Evolutionary conservation across 1,140 invertebrate species (phyloP).

Genomic region (Drosophila arawakana): DNA sequence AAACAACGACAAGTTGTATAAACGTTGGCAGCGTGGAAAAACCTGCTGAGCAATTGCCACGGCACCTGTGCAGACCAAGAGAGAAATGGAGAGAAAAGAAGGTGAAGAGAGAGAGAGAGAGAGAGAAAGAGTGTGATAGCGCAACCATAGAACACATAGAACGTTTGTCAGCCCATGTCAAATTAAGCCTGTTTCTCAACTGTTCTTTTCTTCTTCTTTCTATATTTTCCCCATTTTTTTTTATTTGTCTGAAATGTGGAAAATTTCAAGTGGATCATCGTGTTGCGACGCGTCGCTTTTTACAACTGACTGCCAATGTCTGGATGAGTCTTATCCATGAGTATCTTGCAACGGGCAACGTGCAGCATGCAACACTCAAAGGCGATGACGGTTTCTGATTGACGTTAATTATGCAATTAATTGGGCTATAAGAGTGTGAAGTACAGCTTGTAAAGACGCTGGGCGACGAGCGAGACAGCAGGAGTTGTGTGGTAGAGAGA

Average conservation of each 20-base stretch:
- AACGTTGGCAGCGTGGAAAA: constrained; percentile 48
- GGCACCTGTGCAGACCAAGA: constrained; percentile 51
- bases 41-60: constrained; percentile 70
- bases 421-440: constrained; percentile 53
- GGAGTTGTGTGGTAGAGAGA: neutral
- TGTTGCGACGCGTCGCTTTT: constrained; percentile 29
- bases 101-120: neutral
- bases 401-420: constrained; percentile 74
- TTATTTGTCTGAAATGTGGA: constrained; percentile 28
- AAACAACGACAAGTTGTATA: constrained; percentile 49
- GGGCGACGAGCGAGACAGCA: neutral
- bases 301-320: constrained; percentile 10
- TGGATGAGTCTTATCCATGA: constrained; percentile 7
- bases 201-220: constrained; percentile 29
- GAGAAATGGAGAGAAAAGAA: neutral
- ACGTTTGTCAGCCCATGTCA: constrained; percentile 25
- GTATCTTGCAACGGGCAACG: constrained; percentile 17
- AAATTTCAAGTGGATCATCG: constrained; percentile 55
- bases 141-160: neutral
- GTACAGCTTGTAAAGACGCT: neutral
- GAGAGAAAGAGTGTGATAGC: neutral
- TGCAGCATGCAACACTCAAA: neutral
- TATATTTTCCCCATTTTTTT: constrained; percentile 6
- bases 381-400: constrained; percentile 46
- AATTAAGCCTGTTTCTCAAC: constrained; percentile 18